phyloP scores from a whole-genome alignment of 1,140 invertebrate genomes.

The Colletes latitarsis region DNA sequence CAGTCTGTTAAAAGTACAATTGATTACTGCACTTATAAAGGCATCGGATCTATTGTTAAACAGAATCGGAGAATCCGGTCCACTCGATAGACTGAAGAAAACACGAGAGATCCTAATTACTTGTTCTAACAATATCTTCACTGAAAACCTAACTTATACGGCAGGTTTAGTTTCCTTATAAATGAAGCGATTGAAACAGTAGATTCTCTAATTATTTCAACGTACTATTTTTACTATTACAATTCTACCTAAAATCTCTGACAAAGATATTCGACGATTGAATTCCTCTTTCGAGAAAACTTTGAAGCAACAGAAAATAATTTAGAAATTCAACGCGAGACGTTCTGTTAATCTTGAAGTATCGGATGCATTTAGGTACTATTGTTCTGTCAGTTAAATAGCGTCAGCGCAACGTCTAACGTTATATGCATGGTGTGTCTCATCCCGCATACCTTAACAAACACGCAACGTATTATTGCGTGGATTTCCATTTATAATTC shows the following conservation, averaged over 20 bases:
- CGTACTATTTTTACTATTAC: no score
- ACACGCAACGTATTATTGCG: slow-evolving; percentile 22
- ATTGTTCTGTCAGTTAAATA: slow-evolving; percentile 27
- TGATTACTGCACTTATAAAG: not conserved
- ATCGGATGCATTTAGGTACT: not conserved
- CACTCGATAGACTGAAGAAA: no score
- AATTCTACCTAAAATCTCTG: no score
- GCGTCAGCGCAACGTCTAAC: not conserved
- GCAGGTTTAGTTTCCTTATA: not conserved
- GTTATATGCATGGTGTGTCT: slow-evolving; percentile 3
- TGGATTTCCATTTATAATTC: slow-evolving; percentile 1
- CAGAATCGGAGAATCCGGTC: no score
- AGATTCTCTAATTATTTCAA: not conserved
- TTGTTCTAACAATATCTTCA: no score
- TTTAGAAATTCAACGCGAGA: no score
- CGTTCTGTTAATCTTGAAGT: not conserved
- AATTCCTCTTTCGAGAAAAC: not conserved
- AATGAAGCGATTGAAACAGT: not conserved
- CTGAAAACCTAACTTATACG: not conserved
- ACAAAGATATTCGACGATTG: not conserved
- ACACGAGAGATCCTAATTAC: no score
- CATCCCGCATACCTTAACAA: slow-evolving; percentile 41
- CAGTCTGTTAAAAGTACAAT: no score
- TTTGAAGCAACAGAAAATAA: no score
- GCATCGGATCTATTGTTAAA: no score